Base-by-base conservation (phyloP, 2,888 invertebrate species). In the Aphodius sticticus region DNA sequence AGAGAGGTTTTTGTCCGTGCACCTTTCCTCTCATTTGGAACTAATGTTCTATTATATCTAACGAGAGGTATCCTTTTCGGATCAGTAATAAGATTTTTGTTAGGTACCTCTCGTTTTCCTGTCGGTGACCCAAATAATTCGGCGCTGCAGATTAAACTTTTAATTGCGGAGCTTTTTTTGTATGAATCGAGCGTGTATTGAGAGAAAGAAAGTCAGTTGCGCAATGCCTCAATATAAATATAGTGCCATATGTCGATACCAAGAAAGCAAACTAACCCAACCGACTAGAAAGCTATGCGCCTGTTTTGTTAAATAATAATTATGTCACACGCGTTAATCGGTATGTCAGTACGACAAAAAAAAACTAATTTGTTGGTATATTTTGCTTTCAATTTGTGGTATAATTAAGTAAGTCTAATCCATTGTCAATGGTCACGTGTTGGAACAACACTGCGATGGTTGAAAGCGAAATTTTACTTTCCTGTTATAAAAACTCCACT, bases 201-300 rank as follows among this genome's bases (percentile, higher is more conserved):
- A 53, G 53, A 53, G 53, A 53, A 53, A 53, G 53, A 53, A 53
- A 53, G 53, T 53, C 53, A 9, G 53, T 53, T 53, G 53, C 53
- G 53, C 53, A 53, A 53, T 53, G 12, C 1, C 53, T 26, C 53
- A 5, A 53, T 53, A 53, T 53, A 53, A 53, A 53, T 53, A 53
- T 53, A 53, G 53, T 53, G 53, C 53, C 53, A 53, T 53, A 53
- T 53, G 53, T 53, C 53, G 53, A 53, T 53, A 53, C 53, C 53
- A 53, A 53, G 53, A 53, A 7, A 53, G 53, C 53, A 53, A 53
- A 53, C 53, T 53, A 53, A 53, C 53, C 53, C 53, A 53, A 53
- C 9, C 53, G 9, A 53, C 53, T 53, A 53, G 53, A 53, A 53
- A 53, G 53, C 53, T 12, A 53, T 53, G 53, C 53, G 53, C 53